Conservation (phyloP, 92 coral and sea anemone species). For the Zoanthus gigantus region DNA sequence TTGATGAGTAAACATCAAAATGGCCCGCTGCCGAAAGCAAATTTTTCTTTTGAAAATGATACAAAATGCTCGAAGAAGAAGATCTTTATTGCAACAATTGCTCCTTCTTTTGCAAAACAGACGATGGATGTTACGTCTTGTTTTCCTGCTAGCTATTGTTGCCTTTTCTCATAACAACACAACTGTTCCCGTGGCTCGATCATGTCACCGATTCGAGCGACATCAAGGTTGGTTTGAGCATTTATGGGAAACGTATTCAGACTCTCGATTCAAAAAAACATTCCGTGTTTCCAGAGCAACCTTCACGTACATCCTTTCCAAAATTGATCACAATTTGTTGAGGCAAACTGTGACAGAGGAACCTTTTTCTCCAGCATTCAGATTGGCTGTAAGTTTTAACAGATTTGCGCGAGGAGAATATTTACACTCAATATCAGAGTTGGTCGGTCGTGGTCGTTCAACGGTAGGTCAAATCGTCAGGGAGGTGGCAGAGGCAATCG, state of each 20-base stretch:
- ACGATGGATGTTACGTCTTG: not conserved
- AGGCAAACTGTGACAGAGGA: conserved; percentile 36
- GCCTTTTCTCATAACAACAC: conserved; percentile 23
- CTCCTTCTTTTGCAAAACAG: conserved; percentile 12
- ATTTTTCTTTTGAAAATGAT: conserved; percentile 13
- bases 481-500: conserved; percentile 42
- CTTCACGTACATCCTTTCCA: conserved; percentile 29
- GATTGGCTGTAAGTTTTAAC: conserved; percentile 39
- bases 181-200: conserved; percentile 14
- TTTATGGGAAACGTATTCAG: conserved; percentile 30
- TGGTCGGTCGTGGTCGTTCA: conserved; percentile 36
- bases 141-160: not conserved
- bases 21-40: conserved; percentile 8
- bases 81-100: conserved; percentile 14
- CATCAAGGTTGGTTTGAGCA: conserved; percentile 26
- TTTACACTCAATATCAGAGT: conserved; percentile 30
- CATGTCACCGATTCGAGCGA: conserved; percentile 23
- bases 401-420: conserved; percentile 35
- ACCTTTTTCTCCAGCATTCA: conserved; percentile 47
- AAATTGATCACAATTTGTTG: conserved; percentile 19
- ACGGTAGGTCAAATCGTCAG: conserved; percentile 36
- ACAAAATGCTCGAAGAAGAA: conserved; percentile 15
- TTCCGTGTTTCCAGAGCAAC: conserved; percentile 38
- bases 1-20: not conserved
- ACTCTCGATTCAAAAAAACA: not conserved